Evolutionary conservation across 2,797 vertebrate genomes (phyloP).

Genomic region (Scleropages formosus): DNA sequence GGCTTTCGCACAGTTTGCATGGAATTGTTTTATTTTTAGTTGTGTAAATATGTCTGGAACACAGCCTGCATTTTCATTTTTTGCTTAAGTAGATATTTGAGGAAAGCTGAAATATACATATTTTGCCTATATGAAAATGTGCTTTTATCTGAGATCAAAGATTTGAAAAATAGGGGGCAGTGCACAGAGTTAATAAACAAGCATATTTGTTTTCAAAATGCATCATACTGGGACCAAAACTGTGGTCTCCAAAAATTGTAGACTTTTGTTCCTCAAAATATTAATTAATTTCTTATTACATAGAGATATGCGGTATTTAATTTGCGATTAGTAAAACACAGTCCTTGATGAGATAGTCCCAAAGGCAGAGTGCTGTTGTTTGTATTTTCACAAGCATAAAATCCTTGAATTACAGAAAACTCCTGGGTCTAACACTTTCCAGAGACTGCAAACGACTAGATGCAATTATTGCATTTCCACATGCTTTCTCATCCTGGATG

Average conservation of each 20-base stretch:
- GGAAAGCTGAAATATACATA: background rate
- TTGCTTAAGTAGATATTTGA: too few relatives aligned
- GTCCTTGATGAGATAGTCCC: slow-evolving; percentile 28
- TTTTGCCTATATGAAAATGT: background rate
- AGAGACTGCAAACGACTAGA: slow-evolving; percentile 25
- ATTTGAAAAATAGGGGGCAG: slow-evolving; percentile 4
- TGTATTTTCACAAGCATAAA: slow-evolving; percentile 27
- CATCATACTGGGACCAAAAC: slow-evolving; percentile 6
- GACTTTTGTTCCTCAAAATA: slow-evolving; percentile 22
- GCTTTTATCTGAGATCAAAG: slow-evolving; percentile 23
- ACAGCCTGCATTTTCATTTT: too few relatives aligned
- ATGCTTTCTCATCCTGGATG: background rate
- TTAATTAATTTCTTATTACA: slow-evolving; percentile 22
- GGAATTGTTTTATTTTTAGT: too few relatives aligned
- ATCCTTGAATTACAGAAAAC: slow-evolving; percentile 30
- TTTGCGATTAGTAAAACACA: slow-evolving; percentile 31
- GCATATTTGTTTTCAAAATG: slow-evolving; percentile 21
- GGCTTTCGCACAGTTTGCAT: too few relatives aligned
- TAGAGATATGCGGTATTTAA: slow-evolving; percentile 29
- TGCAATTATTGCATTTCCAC: background rate
- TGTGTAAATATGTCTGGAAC: too few relatives aligned
- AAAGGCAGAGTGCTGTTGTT: slow-evolving; percentile 18
- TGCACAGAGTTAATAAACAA: slow-evolving; percentile 16
- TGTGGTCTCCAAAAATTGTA: slow-evolving; percentile 21
- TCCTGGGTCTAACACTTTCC: slow-evolving; percentile 27